Percentiles rank a stretch among this genome's conserved stretches.
Conservation (phyloP, 2,888 invertebrate species). For the Lasioglossum calceatum region DNA sequence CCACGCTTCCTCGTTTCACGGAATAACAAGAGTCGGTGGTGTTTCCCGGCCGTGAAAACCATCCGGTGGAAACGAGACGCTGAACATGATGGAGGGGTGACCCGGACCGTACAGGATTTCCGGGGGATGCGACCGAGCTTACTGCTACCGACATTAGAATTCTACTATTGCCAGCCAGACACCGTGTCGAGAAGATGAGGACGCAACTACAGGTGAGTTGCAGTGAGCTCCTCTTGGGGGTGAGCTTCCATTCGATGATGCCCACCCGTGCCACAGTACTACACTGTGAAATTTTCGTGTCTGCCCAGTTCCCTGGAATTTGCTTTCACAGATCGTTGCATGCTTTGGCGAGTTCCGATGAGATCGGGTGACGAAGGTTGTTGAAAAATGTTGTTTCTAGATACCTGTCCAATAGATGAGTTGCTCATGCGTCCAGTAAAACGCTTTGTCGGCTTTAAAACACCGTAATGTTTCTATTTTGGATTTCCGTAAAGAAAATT, state of each 20-base stretch:
- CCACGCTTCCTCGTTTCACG: not conserved
- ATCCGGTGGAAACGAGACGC: constrained; percentile 2
- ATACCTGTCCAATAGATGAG: not conserved
- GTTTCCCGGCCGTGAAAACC: constrained; percentile 41
- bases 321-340: not conserved
- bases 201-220: constrained; percentile 62
- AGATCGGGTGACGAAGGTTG: not conserved
- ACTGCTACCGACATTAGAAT: not conserved
- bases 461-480: too few relatives aligned
- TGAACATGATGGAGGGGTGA: constrained; percentile 39
- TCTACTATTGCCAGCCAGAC: not conserved
- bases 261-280: not conserved
- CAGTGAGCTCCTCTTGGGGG: too few relatives aligned
- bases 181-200: constrained; percentile 55
- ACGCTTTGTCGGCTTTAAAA: too few relatives aligned
- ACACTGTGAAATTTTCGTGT: not conserved
- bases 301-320: not conserved
- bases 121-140: not conserved
- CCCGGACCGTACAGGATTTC: not conserved
- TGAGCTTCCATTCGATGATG: not conserved
- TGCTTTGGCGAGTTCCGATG: not conserved
- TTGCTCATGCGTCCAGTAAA: too few relatives aligned
- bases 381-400: not conserved
- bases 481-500: too few relatives aligned
- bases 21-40: constrained; percentile 15